phyloP scores from a whole-genome alignment of 2,888 invertebrate genomes.

The Ferdinandea cuprea region DNA sequence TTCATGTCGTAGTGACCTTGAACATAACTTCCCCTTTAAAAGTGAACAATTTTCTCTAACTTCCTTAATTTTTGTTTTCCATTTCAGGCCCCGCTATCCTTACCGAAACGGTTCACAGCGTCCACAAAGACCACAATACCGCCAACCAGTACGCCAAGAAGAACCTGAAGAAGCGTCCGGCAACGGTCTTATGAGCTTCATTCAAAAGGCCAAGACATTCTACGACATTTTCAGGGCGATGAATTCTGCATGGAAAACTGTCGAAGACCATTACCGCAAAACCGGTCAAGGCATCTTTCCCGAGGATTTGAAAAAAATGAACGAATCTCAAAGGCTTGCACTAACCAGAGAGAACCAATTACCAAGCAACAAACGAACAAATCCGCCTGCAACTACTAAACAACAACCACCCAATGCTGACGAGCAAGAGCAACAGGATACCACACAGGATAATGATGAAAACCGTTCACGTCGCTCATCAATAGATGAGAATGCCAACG shows the following conservation, averaged over 20 bases:
- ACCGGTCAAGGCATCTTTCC: constrained; percentile 54
- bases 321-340: constrained; percentile 23
- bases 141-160: constrained; percentile 30
- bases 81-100: constrained; percentile 42
- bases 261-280: constrained; percentile 58
- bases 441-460: constrained; percentile 43
- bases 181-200: constrained; percentile 27
- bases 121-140: constrained; percentile 21
- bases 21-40: too few species aligned
- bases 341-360: neutral
- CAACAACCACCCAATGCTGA: constrained; percentile 20
- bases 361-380: constrained; percentile 16
- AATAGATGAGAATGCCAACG: constrained; percentile 14
- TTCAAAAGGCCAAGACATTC: constrained; percentile 62
- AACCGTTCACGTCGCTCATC: constrained; percentile 64
- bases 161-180: constrained; percentile 27
- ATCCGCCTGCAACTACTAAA: constrained; percentile 29
- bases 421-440: constrained; percentile 19
- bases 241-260: constrained; percentile 63
- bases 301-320: constrained; percentile 15
- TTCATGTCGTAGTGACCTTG: too few species aligned
- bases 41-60: constrained; percentile 10
- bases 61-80: neutral
- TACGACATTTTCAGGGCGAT: constrained; percentile 64
- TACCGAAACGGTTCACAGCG: constrained; percentile 6